Evolutionary conservation across 2,888 invertebrate genomes (phyloP), one percentile per base, ranked within the genome.

Genomic region (Plemyria rubiginata): DNA sequence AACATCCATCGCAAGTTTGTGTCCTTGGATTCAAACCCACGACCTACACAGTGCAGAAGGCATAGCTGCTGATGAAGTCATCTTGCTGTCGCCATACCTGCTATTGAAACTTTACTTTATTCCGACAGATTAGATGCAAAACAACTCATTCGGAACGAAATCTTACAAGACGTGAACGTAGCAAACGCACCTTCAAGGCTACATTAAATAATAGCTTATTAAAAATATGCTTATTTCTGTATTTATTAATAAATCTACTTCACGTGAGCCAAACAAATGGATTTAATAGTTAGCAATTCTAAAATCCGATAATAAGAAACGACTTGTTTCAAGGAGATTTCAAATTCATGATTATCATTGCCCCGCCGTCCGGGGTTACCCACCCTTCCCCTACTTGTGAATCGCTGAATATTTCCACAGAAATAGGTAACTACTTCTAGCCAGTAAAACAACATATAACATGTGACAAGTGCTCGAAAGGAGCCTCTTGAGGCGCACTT

Each of bases 261-360:
- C 43, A 9, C 45, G 11, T 45, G 4, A 6, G 16, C 16, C 15
- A 45, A 36, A 45, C 45, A 40, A 40, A 55, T 55, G 48, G 48
- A 55, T 55, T 54, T 54, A 16, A 13, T 32, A 45, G 45, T 54
- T 49, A 55, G 55, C 55, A 40, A 55, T 55, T 55, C 55, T n/a
- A 13, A 55, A 48, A 28, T 28, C 36, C 12, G 55, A 13, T 40
- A 40, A 40, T 55, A 32, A 43, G 15, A 13, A 45, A 16, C 45
- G 16, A 45, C 28, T 8, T 16, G 2, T 38, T 54, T 48, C 55
- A 55, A 55, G 48, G 55, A 28, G 46, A 28, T 48, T 45, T 8
- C 36, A 48, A 38, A 55, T 49, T 40, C 38, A 13, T 38, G 8
- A 38, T 11, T 11, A 38, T 9, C 36, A 3, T 38, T 32, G n/a